Evolutionary conservation across 2,113 vertebrate species (phyloP).

Genomic region (Agelaius tricolor): DNA sequence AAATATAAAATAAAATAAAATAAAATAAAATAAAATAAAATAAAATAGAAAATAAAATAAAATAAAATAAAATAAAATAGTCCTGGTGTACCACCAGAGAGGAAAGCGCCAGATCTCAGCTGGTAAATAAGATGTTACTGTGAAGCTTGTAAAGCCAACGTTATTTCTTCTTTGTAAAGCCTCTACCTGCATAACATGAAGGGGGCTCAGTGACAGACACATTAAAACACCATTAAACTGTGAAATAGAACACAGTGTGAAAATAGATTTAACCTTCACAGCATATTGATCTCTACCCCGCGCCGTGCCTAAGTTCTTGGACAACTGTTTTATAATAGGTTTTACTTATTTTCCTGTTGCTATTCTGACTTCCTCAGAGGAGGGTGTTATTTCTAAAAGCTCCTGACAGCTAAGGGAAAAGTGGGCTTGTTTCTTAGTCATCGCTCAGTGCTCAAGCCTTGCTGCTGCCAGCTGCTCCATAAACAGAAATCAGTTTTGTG

Average conservation of each 20-base stretch:
- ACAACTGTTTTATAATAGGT: slow-evolving; percentile 87
- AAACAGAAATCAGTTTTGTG: slow-evolving; percentile 72
- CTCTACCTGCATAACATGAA: slow-evolving; percentile 80
- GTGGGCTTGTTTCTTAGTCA: slow-evolving; percentile 67
- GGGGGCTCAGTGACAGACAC: slow-evolving; percentile 84
- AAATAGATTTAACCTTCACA: slow-evolving; percentile 91
- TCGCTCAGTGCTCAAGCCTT: slow-evolving; percentile 46
- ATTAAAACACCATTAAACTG: slow-evolving; percentile 91
- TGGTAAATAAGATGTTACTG: slow-evolving; percentile 81
- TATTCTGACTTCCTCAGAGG: slow-evolving; percentile 80
- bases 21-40: not conserved
- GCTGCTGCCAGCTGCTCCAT: slow-evolving; percentile 67
- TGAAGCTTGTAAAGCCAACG: slow-evolving; percentile 66
- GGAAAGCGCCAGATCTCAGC: slow-evolving; percentile 67
- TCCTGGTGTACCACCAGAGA: slow-evolving; percentile 20
- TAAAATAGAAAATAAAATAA: not conserved
- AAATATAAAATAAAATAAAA: not conserved
- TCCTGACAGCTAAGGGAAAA: slow-evolving; percentile 77
- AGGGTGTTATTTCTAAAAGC: slow-evolving; percentile 80
- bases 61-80: slow-evolving; percentile 27
- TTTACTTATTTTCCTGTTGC: slow-evolving; percentile 84
- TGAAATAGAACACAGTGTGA: slow-evolving; percentile 88
- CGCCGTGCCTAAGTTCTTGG: slow-evolving; percentile 77
- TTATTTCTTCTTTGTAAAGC: slow-evolving; percentile 74
- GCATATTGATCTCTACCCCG: slow-evolving; percentile 78